Percentiles rank a stretch among this genome's conserved stretches.
phyloP scores from a whole-genome alignment of 2,113 vertebrate species.

The Cavia porcellus region DNA sequence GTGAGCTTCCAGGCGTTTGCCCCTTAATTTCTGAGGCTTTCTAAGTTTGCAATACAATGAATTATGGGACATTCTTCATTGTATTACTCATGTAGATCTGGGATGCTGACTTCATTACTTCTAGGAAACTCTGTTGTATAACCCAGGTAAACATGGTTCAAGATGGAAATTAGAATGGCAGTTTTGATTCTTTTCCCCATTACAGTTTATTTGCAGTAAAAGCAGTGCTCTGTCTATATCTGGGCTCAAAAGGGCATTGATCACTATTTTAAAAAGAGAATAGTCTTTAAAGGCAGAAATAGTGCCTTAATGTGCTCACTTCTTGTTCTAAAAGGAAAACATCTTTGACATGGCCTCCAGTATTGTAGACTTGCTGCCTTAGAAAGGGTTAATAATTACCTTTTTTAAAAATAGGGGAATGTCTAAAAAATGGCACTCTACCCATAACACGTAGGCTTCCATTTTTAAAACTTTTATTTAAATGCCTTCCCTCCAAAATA shows the following conservation, averaged over 20 bases:
- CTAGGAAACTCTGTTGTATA: neutral
- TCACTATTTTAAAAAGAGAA: neutral
- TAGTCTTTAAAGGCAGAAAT: neutral
- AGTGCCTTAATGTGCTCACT: neutral
- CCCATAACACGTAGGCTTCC: neutral
- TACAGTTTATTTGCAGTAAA: neutral
- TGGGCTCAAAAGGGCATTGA: neutral
- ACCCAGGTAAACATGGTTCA: neutral
- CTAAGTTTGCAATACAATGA: neutral
- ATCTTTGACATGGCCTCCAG: neutral
- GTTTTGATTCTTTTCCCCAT: neutral
- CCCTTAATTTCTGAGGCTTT: neutral
- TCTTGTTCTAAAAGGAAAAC: neutral
- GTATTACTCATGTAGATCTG: neutral
- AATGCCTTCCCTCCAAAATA: neutral
- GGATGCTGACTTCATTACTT: neutral
- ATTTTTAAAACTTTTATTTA: neutral
- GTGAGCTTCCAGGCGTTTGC: neutral
- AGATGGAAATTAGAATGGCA: neutral
- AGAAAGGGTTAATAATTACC: neutral
- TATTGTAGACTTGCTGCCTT: neutral
- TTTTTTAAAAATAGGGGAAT: neutral
- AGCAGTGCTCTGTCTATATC: neutral
- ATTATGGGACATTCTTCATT: neutral
- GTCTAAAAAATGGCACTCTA: neutral